Evolutionary conservation across 53 echinoderm and acorn worm genomes (phyloP).

Genomic region (Antedon mediterranea): DNA sequence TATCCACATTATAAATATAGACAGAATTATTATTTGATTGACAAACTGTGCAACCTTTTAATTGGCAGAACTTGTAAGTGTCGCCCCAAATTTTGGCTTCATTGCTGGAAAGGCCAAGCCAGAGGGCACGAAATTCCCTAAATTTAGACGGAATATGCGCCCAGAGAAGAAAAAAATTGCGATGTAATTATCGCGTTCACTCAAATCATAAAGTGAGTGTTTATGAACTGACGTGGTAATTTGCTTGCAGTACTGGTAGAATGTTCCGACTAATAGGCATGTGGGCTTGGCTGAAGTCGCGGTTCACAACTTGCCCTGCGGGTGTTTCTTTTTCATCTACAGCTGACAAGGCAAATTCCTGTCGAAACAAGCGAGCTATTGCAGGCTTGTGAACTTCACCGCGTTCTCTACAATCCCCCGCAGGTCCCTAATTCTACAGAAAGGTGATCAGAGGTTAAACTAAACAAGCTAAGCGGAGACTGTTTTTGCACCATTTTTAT

Average conservation of each 20-base stretch:
- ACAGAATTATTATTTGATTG: neutral
- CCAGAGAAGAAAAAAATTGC: neutral
- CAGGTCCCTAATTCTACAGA: neutral
- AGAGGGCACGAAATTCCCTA: neutral
- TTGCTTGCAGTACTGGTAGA: neutral
- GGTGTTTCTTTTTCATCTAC: neutral
- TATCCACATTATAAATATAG: neutral
- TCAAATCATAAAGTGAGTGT: neutral
- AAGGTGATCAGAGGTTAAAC: neutral
- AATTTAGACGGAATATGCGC: neutral
- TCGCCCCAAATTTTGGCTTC: neutral
- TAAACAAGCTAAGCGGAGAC: neutral
- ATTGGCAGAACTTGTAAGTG: neutral
- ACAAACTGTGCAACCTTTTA: neutral
- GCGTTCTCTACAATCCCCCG: slow-evolving; percentile 1
- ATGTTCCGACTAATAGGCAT: neutral
- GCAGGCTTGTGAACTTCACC: neutral
- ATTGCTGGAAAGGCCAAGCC: neutral
- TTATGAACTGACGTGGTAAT: neutral
- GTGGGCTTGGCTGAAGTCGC: neutral
- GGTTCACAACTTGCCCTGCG: neutral
- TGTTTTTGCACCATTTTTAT: neutral
- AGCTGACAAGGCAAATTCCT: neutral
- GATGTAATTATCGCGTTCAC: neutral
- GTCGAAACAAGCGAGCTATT: neutral